These are phyloP conservation scores for Spinus olivaceus DNA, from an alignment of 2,797 vertebrate species.

Conservation along the genomic window DNA sequence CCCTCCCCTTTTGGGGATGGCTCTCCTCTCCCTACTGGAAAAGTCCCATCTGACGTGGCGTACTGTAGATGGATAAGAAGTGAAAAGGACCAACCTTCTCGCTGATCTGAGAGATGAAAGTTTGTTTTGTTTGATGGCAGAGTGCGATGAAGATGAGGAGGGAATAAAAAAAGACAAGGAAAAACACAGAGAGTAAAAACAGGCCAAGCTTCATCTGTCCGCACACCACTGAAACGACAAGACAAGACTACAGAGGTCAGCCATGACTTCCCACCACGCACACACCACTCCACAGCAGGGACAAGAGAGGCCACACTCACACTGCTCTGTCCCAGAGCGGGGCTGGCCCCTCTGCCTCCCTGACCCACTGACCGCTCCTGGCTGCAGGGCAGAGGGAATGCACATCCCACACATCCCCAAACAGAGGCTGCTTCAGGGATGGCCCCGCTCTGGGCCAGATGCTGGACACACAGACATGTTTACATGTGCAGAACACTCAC, in stretches of 20 bases:
- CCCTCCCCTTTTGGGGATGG: slow-evolving; percentile 61
- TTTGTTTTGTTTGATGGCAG: slow-evolving; percentile 90
- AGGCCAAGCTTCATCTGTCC: slow-evolving; percentile 84
- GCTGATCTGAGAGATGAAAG: slow-evolving; percentile 98
- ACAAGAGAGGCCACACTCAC: not conserved
- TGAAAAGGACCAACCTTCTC: slow-evolving; percentile 99
- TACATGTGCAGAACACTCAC: not conserved
- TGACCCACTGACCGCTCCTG: slow-evolving; percentile 17
- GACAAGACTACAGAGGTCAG: slow-evolving; percentile 76
- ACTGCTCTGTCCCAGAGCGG: not conserved
- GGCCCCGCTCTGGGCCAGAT: not conserved
- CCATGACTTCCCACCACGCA: slow-evolving; percentile 35
- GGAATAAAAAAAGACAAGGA: slow-evolving; percentile 87
- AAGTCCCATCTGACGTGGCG: slow-evolving; percentile 74
- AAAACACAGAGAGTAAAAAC: slow-evolving; percentile 90
- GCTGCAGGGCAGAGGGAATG: slow-evolving; percentile 12
- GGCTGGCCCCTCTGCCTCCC: not conserved
- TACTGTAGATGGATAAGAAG: slow-evolving; percentile 86
- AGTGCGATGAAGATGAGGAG: slow-evolving; percentile 91
- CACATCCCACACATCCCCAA: slow-evolving; percentile 2
- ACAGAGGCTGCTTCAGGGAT: not conserved
- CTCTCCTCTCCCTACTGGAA: slow-evolving; percentile 71
- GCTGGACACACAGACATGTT: not conserved
- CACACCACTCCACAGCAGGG: not conserved
- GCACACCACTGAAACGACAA: slow-evolving; percentile 80